These are phyloP conservation scores for Colistium nudipinnis DNA, from an alignment of 2,113 vertebrate genomes.

Conservation along the genomic window DNA sequence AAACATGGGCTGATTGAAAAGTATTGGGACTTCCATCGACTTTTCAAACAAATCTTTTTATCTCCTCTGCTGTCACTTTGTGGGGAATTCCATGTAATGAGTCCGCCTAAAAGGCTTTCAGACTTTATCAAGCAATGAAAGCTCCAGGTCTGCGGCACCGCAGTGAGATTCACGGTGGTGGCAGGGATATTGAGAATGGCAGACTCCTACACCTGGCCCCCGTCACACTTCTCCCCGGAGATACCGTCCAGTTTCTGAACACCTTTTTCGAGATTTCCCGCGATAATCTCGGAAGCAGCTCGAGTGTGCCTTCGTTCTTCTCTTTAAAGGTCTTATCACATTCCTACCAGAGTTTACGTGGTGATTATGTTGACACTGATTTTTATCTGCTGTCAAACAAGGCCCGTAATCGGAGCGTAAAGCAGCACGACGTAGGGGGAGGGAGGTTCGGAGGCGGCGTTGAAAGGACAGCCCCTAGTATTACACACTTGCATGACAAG, in stretches of 20 bases:
- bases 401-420: slow-evolving; percentile 31
- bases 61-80: slow-evolving; percentile 72
- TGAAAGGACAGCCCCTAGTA: background rate
- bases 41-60: slow-evolving; percentile 65
- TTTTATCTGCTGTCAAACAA: slow-evolving; percentile 41
- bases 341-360: slow-evolving; percentile 23
- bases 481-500: slow-evolving; percentile 16
- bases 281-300: slow-evolving; percentile 30
- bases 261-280: slow-evolving; percentile 55
- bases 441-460: slow-evolving; percentile 11
- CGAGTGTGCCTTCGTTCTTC: background rate
- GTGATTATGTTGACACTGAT: slow-evolving; percentile 30
- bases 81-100: slow-evolving; percentile 76
- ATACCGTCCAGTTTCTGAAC: slow-evolving; percentile 38
- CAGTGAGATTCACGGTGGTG: slow-evolving; percentile 33
- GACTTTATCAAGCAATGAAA: slow-evolving; percentile 85
- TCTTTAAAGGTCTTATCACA: slow-evolving; percentile 37
- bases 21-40: slow-evolving; percentile 54
- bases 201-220: slow-evolving; percentile 53
- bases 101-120: slow-evolving; percentile 82
- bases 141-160: slow-evolving; percentile 68
- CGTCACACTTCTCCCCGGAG: slow-evolving; percentile 21
- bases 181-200: slow-evolving; percentile 11
- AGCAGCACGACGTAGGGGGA: background rate
- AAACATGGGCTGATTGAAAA: slow-evolving; percentile 69